These are phyloP conservation scores for Bovichtus variegatus DNA, from an alignment of 2,797 vertebrate species.

Conservation along the genomic window DNA sequence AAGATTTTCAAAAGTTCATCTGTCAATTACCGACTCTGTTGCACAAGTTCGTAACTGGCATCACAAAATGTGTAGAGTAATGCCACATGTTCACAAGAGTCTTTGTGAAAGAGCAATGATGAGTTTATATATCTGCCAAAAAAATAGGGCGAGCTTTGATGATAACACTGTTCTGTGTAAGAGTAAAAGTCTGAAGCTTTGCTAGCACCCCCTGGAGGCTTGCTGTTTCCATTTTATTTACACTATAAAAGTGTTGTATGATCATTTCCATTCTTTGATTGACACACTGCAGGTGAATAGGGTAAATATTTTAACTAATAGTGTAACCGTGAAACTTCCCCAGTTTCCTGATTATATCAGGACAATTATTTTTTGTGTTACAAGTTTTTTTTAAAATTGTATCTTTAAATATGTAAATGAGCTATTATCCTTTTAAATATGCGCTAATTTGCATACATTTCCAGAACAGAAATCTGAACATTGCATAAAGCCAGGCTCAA, in stretches of 20 bases:
- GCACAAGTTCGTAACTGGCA: background rate
- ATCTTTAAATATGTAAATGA: too few relatives aligned
- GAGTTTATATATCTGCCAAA: background rate
- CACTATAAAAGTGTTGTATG: background rate
- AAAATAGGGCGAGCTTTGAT: background rate
- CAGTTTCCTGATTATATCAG: too few relatives aligned
- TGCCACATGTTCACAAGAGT: background rate
- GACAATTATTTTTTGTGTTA: too few relatives aligned
- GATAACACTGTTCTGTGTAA: background rate
- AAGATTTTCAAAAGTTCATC: background rate
- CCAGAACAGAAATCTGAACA: too few relatives aligned
- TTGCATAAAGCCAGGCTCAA: too few relatives aligned
- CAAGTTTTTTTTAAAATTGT: too few relatives aligned
- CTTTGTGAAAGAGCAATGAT: background rate
- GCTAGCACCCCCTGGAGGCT: background rate
- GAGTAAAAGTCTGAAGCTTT: background rate
- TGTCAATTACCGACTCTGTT: background rate
- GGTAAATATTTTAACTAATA: too few relatives aligned
- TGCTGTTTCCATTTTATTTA: background rate
- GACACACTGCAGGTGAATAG: background rate
- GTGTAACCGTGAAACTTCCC: too few relatives aligned
- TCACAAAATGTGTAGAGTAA: background rate
- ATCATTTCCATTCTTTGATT: constrained; percentile 5
- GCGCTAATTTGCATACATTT: too few relatives aligned
- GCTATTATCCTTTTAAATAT: too few relatives aligned